These are phyloP conservation scores for Trididemnum nubilum DNA, from an alignment of 23 tunicate species.

Conservation along the genomic window DNA sequence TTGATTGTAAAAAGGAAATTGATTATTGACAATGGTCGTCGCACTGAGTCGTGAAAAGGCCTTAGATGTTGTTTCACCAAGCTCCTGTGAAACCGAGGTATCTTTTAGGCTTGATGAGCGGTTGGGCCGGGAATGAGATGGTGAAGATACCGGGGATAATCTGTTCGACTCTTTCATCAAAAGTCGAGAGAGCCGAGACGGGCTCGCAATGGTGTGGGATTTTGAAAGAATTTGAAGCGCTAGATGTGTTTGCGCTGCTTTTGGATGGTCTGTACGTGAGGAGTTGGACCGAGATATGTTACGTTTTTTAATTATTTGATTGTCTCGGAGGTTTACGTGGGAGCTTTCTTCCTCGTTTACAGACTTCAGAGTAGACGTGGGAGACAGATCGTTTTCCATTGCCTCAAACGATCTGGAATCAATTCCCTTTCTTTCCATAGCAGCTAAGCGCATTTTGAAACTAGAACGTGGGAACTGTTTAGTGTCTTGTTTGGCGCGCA, in stretches of 20 bases:
- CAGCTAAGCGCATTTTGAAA: conserved; percentile 72
- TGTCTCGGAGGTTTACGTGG: conserved; percentile 44
- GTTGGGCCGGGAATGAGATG: not conserved
- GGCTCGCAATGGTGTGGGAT: conserved; percentile 73
- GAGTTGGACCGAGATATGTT: conserved; percentile 37
- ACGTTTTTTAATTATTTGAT: conserved; percentile 49
- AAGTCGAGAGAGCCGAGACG: conserved; percentile 48
- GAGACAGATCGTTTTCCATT: not conserved
- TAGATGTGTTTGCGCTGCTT: not conserved
- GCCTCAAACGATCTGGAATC: not conserved
- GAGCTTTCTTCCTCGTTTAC: not conserved
- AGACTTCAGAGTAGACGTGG: not conserved
- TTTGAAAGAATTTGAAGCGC: not conserved
- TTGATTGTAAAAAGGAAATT: too few species aligned
- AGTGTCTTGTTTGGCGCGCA: conserved; percentile 27
- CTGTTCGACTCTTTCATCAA: too few species aligned
- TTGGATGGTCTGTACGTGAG: not conserved
- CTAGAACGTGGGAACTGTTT: conserved; percentile 49
- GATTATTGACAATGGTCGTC: too few species aligned
- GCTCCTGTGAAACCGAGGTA: too few species aligned
- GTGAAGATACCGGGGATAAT: conserved; percentile 13
- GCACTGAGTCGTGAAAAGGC: too few species aligned
- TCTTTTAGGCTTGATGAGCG: conserved; percentile 1
- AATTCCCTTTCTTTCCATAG: conserved; percentile 42
- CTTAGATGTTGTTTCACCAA: too few species aligned